Evolutionary conservation across 2,113 vertebrate species (phyloP).

Genomic region (Cynocephalus volans): DNA sequence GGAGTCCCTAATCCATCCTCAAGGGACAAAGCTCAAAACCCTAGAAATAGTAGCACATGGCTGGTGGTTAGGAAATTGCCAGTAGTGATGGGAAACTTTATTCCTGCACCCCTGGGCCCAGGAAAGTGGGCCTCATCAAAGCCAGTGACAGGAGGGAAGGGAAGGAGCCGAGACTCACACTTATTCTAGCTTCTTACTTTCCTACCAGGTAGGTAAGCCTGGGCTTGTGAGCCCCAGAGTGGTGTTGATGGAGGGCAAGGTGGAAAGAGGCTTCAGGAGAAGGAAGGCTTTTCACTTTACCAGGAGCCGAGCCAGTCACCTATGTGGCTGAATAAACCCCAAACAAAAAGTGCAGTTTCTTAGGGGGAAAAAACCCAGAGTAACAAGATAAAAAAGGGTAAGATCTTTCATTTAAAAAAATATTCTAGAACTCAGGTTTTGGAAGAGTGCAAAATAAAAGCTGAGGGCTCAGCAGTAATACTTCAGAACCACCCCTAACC

Average conservation of each 20-base stretch:
- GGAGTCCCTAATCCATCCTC: not conserved
- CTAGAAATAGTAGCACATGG: constrained; percentile 18
- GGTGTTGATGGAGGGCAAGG: not conserved
- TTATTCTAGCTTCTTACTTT: not conserved
- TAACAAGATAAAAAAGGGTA: constrained; percentile 1
- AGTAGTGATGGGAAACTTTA: too few relatives aligned
- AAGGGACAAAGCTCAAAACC: constrained; percentile 32
- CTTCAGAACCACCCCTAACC: not conserved
- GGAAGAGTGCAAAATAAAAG: not conserved
- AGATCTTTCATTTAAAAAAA: constrained; percentile 34
- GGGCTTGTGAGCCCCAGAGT: not conserved
- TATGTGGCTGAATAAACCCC: not conserved
- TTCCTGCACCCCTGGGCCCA: too few relatives aligned
- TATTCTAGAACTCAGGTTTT: constrained; percentile 10
- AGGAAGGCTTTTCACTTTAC: constrained; percentile 1
- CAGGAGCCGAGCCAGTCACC: not conserved
- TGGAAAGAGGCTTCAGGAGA: not conserved
- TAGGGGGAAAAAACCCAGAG: not conserved
- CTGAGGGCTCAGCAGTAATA: not conserved
- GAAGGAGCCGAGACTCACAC: not conserved
- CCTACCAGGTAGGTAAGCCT: not conserved
- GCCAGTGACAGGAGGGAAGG: not conserved
- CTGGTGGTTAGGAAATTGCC: not conserved
- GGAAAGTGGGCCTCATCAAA: not conserved
- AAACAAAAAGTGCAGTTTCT: constrained; percentile 63